Base-by-base conservation (phyloP, 2,888 invertebrate species). In the Branchellion lobata region DNA sequence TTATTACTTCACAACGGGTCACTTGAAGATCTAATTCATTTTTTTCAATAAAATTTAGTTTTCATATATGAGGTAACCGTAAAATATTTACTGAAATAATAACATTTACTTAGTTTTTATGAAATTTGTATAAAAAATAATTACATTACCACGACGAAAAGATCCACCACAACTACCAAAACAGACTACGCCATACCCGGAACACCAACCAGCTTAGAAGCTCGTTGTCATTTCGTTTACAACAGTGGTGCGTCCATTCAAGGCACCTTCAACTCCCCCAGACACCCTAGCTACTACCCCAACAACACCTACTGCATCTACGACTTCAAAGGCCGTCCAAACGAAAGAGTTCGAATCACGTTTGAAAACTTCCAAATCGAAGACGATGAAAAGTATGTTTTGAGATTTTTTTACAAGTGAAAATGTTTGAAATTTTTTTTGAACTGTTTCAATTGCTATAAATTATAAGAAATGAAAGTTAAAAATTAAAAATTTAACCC, bases 161-260 rank as follows among this genome's bases (percentile, higher is more conserved):
- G n/a, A n/a, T n/a, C n/a, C n/a, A n/a, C n/a, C n/a, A n/a, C n/a
- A n/a, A n/a, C n/a, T n/a, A n/a, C n/a, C n/a, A n/a, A n/a, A 18
- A 24, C 65, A 91, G 96, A 96, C 89, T 96, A 95, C 87, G 93
- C 93, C 84, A 94, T 96, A 85, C 94, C 95, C 77, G 96, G 96
- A 72, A 95, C 95, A 0, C 93, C 95, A 31, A 93, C 95, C 31
- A 93, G 94, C 85, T 95, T 95, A 81, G 92, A 85, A 69, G 84
- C 86, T 80, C 36, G 71, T 21, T 97, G 96, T 88, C 92, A 92
- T 81, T 97, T 96, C 88, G 93, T 94, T 18, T 97, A 96, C 89
- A 91, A 85, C 82, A 86, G 85, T 74, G 83, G 83, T 8, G 76
- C 79, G 5, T 47, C 27, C 5, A 84, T 85, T 14, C 81, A 82